Conservation (phyloP, 2,888 invertebrate species). For the Xanthorhoe designata region DNA sequence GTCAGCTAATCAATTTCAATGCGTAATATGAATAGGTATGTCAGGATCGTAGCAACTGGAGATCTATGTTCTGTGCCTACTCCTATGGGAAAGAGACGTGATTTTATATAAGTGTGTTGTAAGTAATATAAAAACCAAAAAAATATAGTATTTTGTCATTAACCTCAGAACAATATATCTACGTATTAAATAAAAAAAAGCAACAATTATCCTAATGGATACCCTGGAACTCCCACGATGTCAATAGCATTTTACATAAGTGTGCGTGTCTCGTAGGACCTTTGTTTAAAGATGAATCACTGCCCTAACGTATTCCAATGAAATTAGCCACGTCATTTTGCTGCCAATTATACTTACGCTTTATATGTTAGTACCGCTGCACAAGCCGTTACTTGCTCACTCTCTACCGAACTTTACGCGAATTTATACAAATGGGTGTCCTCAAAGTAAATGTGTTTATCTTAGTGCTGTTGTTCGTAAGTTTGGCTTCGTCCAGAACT, state of each 20-base stretch:
- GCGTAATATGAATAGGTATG: neutral
- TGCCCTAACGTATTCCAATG: conserved; percentile 21
- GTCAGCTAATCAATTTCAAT: neutral
- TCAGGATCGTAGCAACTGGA: no score
- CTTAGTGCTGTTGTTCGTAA: conserved; percentile 24
- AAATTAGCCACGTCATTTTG: conserved; percentile 39
- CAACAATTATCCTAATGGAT: neutral
- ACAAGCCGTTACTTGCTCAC: conserved; percentile 18
- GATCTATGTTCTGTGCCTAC: no score
- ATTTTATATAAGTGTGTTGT: no score
- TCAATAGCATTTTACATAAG: neutral
- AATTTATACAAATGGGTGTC: conserved; percentile 18
- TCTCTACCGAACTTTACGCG: conserved; percentile 17
- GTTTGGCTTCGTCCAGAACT: conserved; percentile 23
- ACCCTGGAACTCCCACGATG: neutral
- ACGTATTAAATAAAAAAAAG: neutral
- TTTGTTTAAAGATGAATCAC: conserved; percentile 37
- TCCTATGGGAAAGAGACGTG: no score
- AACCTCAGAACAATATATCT: neutral
- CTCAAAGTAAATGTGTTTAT: conserved; percentile 21
- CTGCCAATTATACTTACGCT: conserved; percentile 14
- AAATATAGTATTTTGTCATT: no score
- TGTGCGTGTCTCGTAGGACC: conserved; percentile 7
- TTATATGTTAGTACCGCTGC: conserved; percentile 14
- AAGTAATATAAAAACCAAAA: no score